phyloP scores from a whole-genome alignment of 2,797 vertebrate species.

The Syngnathus rostellatus region DNA sequence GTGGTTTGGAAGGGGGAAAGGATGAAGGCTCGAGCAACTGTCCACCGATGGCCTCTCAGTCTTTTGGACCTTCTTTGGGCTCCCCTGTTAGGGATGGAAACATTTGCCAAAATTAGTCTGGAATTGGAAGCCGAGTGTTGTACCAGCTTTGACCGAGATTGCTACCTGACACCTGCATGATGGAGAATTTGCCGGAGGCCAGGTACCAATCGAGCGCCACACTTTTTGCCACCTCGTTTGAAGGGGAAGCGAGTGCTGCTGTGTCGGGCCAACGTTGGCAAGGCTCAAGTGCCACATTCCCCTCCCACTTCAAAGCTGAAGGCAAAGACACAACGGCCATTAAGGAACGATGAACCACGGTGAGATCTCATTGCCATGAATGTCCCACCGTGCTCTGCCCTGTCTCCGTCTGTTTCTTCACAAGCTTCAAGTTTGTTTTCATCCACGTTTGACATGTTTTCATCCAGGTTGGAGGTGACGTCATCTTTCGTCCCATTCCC shows the following conservation, averaged over 20 bases:
- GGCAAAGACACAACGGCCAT: slow-evolving; percentile 8
- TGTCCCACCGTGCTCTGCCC: slow-evolving; percentile 71
- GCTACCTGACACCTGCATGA: slow-evolving; percentile 82
- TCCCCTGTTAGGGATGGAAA: slow-evolving; percentile 57
- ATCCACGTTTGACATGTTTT: slow-evolving; percentile 27
- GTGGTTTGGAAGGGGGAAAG: slow-evolving; percentile 30
- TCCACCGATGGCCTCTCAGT: slow-evolving; percentile 50
- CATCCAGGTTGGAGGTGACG: slow-evolving; percentile 17
- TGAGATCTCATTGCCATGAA: background rate
- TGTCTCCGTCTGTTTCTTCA: slow-evolving; percentile 40
- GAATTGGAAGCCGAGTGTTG: background rate
- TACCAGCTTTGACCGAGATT: background rate
- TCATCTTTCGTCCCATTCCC: slow-evolving; percentile 26
- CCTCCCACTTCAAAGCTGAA: slow-evolving; percentile 73
- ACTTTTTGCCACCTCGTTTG: slow-evolving; percentile 62
- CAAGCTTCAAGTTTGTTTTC: slow-evolving; percentile 34
- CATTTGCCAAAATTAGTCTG: background rate
- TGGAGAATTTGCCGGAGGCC: slow-evolving; percentile 91
- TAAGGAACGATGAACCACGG: background rate
- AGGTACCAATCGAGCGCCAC: slow-evolving; percentile 81
- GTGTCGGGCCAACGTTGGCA: slow-evolving; percentile 42
- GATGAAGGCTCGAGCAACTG: slow-evolving; percentile 5
- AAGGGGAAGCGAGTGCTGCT: slow-evolving; percentile 23
- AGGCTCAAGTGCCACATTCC: slow-evolving; percentile 58
- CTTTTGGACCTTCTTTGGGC: slow-evolving; percentile 62